These are phyloP conservation scores for Bubo bubo DNA, from an alignment of 2,113 vertebrate genomes.

Conservation along the genomic window DNA sequence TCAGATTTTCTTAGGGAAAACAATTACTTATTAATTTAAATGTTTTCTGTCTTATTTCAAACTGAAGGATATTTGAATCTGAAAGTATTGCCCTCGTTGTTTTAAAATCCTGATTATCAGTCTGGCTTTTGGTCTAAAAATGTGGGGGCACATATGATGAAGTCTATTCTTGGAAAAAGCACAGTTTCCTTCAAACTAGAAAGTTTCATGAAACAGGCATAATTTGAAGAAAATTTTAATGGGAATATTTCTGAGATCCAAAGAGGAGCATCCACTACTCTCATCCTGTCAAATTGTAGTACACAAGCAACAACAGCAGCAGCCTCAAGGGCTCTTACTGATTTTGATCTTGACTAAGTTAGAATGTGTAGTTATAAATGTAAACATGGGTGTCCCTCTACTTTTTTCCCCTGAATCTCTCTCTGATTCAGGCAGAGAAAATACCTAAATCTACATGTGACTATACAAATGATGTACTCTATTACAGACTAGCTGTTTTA, in stretches of 20 bases:
- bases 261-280: background rate
- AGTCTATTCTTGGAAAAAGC: background rate
- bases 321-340: background rate
- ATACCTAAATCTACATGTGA: background rate
- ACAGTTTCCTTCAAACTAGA: background rate
- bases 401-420: background rate
- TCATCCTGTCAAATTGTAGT: background rate
- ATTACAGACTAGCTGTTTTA: background rate
- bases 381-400: no score
- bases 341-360: background rate
- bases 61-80: background rate
- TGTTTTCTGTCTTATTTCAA: background rate
- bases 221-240: background rate
- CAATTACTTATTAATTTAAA: background rate
- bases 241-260: background rate
- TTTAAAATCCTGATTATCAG: background rate
- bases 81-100: background rate
- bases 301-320: background rate
- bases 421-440: background rate
- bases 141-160: accelerated
- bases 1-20: background rate
- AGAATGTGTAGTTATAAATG: background rate
- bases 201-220: background rate
- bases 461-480: background rate
- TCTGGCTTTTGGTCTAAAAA: background rate